Percentiles rank a stretch among this genome's conserved stretches.
phyloP scores from a whole-genome alignment of 2,797 vertebrate genomes.

The Lepilemur ruficaudatus region DNA sequence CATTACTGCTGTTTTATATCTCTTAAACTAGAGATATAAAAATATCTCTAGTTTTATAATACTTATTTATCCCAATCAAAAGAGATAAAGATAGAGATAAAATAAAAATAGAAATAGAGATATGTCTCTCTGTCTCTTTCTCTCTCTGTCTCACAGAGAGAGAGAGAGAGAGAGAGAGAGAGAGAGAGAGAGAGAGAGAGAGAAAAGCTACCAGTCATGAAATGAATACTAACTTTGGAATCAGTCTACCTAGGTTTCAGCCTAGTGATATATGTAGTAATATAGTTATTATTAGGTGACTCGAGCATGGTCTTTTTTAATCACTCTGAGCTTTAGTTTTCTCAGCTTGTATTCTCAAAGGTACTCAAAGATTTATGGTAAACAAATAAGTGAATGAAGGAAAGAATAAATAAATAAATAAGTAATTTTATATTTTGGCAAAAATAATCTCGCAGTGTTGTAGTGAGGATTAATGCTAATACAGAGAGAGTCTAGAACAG shows the following conservation, averaged over 20 bases:
- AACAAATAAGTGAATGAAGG: background rate
- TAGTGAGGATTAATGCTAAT: background rate
- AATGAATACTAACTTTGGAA: conserved; percentile 24
- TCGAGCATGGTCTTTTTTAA: background rate
- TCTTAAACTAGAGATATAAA: too few species aligned
- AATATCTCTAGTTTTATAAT: background rate
- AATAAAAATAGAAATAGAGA: background rate
- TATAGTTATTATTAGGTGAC: background rate
- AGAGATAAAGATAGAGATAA: background rate
- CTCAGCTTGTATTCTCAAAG: background rate
- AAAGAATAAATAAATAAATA: background rate
- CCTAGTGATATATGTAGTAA: background rate
- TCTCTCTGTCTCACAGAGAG: too few species aligned
- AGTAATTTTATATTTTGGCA: background rate
- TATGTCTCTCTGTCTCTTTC: too few species aligned
- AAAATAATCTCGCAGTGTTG: background rate
- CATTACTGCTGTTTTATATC: background rate
- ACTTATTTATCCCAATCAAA: background rate
- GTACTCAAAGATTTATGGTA: background rate
- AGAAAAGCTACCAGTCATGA: background rate
- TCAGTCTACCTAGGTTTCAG: background rate
- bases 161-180: background rate
- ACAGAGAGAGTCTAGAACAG: background rate
- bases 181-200: background rate
- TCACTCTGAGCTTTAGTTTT: background rate